Evolutionary conservation across 2,888 invertebrate genomes (phyloP), one percentile per base, ranked within the genome.

Genomic region (Stegana nigrithorax): DNA sequence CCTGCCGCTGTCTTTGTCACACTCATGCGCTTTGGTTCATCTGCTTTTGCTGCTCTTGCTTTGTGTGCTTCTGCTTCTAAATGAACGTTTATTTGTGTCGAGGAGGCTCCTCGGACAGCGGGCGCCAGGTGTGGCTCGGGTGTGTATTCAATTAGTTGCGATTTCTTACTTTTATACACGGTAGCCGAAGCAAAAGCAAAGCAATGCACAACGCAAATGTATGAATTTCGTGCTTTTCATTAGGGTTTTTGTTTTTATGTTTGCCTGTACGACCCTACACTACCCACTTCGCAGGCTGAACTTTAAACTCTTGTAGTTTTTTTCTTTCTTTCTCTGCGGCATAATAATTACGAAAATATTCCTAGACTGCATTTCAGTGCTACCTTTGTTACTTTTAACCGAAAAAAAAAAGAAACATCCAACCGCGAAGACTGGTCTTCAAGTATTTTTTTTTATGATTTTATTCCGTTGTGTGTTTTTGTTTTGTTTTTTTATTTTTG

Each of bases 121-220:
- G 10, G 2, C 7, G 2, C 14, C 45, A 29, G 51, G 51, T 29
- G 51, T 55, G 53, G 32, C 36, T 55, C 21, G 53, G 6, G 21
- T 12, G 21, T 36, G 53, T 75, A 79, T 75, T 75, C 79, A 75
- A 75, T 79, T 75, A 75, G 79, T 77, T 78, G 72, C 62, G 69
- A 74, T 73, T 76, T 55, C 53, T 55, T 55, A 47, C 10, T 23
- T 23, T 21, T 47, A 36, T 36, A 36, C 10, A 36, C 10, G 10
- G 10, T n/a, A 36, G 10, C n/a, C 10, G n/a, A n/a, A n/a, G n/a
- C n/a, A n/a, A n/a, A n/a, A n/a, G n/a, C n/a, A n/a, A n/a, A n/a
- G n/a, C n/a, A n/a, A n/a, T n/a, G n/a, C n/a, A n/a, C n/a, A n/a
- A n/a, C n/a, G n/a, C n/a, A n/a, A n/a, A n/a, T n/a, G n/a, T n/a